A percentile compares a stretch with the other conserved stretches of the same genome.
Evolutionary conservation across 2,797 vertebrate species (phyloP).

Genomic region (Oryzias sinensis): DNA sequence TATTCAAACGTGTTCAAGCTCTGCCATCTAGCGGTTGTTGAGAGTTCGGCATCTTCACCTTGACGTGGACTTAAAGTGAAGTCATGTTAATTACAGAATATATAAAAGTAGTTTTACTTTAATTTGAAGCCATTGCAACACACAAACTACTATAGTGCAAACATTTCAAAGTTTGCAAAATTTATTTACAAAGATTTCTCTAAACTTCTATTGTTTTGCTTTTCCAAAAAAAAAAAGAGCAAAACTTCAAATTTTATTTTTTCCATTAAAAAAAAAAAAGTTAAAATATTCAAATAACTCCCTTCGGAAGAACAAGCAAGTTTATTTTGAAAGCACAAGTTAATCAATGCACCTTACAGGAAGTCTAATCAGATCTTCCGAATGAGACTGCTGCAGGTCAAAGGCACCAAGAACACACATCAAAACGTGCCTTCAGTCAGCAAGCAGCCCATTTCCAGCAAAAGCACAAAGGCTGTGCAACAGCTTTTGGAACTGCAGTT

Average conservation of each 20-base stretch:
- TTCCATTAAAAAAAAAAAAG: conserved; percentile 44
- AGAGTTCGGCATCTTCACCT: not conserved
- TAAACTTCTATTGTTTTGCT: no score
- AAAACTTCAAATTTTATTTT: no score
- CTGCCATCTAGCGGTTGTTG: conserved; percentile 30
- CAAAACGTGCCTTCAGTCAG: conserved; percentile 28
- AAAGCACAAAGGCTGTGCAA: conserved; percentile 15
- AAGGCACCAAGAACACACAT: conserved; percentile 48
- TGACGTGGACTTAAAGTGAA: no score
- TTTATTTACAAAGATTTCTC: no score
- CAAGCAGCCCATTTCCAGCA: conserved; percentile 31
- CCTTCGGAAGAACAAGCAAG: conserved; percentile 9
- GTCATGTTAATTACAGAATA: no score
- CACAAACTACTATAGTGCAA: no score
- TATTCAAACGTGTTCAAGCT: not conserved
- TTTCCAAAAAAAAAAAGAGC: no score
- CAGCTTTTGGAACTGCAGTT: conserved; percentile 39
- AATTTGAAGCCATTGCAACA: no score
- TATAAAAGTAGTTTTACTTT: no score
- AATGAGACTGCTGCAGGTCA: conserved; percentile 32
- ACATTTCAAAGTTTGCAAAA: no score
- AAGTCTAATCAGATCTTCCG: conserved; percentile 6
- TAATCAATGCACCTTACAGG: conserved; percentile 20
- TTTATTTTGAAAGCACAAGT: conserved; percentile 41
- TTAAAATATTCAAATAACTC: conserved; percentile 22